Evolutionary conservation across 2,888 invertebrate species (phyloP).

Genomic region (Mimas tiliae): DNA sequence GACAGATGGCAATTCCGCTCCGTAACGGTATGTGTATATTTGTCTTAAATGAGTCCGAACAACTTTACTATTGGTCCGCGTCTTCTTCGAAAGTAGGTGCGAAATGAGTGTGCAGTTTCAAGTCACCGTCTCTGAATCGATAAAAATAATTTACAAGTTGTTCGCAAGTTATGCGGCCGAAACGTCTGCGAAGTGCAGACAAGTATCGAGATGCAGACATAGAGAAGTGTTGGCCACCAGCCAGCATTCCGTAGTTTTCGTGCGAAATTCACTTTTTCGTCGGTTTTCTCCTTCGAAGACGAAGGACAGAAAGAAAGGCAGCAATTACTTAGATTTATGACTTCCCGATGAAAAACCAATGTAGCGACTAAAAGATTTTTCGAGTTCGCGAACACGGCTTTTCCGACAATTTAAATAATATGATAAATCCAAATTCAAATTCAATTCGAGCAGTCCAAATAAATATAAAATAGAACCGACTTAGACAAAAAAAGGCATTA

Average conservation of each 20-base stretch:
- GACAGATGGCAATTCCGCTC: conserved; percentile 21
- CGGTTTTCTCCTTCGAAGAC: conserved; percentile 59
- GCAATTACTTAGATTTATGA: conserved; percentile 80
- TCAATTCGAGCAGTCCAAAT: not conserved
- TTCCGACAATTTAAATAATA: conserved; percentile 37
- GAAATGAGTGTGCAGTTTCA: conserved; percentile 21
- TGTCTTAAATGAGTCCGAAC: conserved; percentile 2
- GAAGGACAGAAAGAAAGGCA: conserved; percentile 65
- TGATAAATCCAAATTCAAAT: conserved; percentile 19
- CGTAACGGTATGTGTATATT: conserved; percentile 18
- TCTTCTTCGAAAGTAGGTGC: conserved; percentile 16
- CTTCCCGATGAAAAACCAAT: conserved; percentile 55
- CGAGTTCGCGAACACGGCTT: conserved; percentile 34
- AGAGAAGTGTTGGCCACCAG: conserved; percentile 58
- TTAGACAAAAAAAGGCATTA: too few species aligned
- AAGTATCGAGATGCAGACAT: conserved; percentile 57
- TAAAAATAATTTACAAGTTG: conserved; percentile 32
- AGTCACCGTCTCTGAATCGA: conserved; percentile 27
- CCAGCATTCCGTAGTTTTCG: conserved; percentile 64
- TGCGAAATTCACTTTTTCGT: conserved; percentile 67
- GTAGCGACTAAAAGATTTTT: conserved; percentile 43
- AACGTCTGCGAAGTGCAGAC: conserved; percentile 47
- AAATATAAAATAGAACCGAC: too few species aligned
- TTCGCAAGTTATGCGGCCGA: conserved; percentile 38
- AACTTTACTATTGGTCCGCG: conserved; percentile 16